Conservation (phyloP, 1,140 invertebrate genomes). For the Frieseomelitta varia region DNA sequence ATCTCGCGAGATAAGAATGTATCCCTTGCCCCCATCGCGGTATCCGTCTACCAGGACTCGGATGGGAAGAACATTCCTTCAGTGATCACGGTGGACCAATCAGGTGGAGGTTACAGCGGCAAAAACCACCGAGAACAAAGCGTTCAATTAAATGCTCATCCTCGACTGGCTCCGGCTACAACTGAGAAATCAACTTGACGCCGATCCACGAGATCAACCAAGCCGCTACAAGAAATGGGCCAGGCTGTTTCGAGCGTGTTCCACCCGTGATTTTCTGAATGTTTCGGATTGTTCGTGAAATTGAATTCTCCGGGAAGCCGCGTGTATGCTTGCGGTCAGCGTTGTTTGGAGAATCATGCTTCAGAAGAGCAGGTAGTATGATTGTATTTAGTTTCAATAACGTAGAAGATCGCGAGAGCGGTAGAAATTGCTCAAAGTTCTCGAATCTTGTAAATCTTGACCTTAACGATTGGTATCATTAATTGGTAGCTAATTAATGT, state of each 20-base stretch:
- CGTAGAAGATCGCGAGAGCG: background rate
- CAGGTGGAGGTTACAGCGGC: background rate
- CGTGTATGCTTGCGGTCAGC: background rate
- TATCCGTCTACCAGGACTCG: constrained; percentile 19
- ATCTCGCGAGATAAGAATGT: constrained; percentile 59
- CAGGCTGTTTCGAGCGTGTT: background rate
- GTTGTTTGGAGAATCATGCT: background rate
- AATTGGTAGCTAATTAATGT: background rate
- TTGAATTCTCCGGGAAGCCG: background rate
- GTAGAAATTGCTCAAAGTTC: background rate
- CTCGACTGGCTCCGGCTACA: background rate
- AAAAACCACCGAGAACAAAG: constrained; percentile 57
- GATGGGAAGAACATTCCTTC: constrained; percentile 43
- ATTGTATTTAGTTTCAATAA: background rate
- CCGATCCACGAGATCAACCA: constrained; percentile 20
- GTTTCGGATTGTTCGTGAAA: background rate
- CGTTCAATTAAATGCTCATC: constrained; percentile 56
- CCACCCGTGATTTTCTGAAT: background rate
- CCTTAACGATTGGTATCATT: background rate
- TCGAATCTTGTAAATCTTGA: background rate
- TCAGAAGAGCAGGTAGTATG: background rate
- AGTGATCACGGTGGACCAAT: constrained; percentile 19
- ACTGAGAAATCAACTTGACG: constrained; percentile 45
- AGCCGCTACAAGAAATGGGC: background rate
- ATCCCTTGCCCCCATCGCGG: background rate